Evolutionary conservation across 2,888 invertebrate genomes (phyloP).

Genomic region (Aleiodes testaceus): DNA sequence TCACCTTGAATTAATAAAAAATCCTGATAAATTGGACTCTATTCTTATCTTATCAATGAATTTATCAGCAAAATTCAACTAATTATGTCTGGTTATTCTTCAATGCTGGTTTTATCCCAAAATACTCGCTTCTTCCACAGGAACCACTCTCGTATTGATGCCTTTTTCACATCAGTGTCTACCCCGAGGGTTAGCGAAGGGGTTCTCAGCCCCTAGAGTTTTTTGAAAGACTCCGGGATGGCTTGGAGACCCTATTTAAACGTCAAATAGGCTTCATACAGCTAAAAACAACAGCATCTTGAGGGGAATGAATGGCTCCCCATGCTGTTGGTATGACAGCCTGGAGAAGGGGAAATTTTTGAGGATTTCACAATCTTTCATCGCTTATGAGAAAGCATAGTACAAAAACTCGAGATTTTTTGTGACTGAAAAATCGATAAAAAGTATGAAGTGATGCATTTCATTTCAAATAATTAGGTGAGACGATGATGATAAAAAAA

Average conservation of each 20-base stretch:
- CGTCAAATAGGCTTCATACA: slow-evolving; percentile 49
- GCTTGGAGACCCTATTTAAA: slow-evolving; percentile 52
- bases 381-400: neutral
- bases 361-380: neutral
- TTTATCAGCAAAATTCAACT: no score
- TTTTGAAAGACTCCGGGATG: slow-evolving; percentile 52
- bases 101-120: neutral
- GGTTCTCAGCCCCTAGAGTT: slow-evolving; percentile 40
- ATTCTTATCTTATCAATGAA: no score
- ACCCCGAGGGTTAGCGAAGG: slow-evolving; percentile 19
- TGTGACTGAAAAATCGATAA: neutral
- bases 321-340: neutral
- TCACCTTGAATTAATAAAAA: no score
- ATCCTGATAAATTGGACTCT: no score
- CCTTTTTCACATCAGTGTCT: slow-evolving; percentile 44
- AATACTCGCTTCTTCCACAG: slow-evolving; percentile 3
- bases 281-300: slow-evolving; percentile 34
- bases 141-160: slow-evolving; percentile 52
- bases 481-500: slow-evolving; percentile 5
- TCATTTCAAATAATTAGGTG: neutral
- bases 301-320: slow-evolving; percentile 24
- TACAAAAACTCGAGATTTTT: no score
- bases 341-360: neutral
- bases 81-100: no score
- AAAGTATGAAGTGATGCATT: neutral